Percentiles rank a stretch among this genome's conserved stretches.
Evolutionary conservation across 2,888 invertebrate species (phyloP).

Genomic region (Thelaira solivaga): DNA sequence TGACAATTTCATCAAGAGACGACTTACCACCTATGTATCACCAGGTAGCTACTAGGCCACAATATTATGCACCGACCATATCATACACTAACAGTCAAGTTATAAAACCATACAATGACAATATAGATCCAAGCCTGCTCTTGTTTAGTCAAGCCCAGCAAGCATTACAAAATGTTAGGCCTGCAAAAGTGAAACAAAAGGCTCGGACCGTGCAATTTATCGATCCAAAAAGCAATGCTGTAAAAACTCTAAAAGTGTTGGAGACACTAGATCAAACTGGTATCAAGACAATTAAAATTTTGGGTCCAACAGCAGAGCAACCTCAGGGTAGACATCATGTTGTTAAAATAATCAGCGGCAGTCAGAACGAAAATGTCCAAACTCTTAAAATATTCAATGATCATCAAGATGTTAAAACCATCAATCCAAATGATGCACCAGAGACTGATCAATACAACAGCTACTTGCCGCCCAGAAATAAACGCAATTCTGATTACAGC

Average conservation of each 20-base stretch:
- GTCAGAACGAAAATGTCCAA: conserved; percentile 68
- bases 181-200: too few species aligned
- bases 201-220: conserved; percentile 73
- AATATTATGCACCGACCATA: conserved; percentile 68
- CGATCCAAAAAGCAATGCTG: conserved; percentile 65
- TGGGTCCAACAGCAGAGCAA: conserved; percentile 69
- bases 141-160: conserved; percentile 66
- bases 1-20: conserved; percentile 19
- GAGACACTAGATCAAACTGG: conserved; percentile 70
- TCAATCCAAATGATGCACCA: not conserved
- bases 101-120: conserved; percentile 43
- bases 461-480: conserved; percentile 59
- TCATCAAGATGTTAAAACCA: conserved; percentile 56
- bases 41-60: conserved; percentile 66
- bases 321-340: conserved; percentile 71
- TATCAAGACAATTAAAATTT: conserved; percentile 72
- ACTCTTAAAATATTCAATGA: conserved; percentile 73
- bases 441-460: not conserved
- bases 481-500: conserved; percentile 18
- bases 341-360: conserved; percentile 68
- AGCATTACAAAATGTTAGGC: conserved; percentile 69
- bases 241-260: conserved; percentile 71
- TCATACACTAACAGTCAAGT: conserved; percentile 55
- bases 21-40: conserved; percentile 67
- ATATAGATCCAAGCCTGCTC: conserved; percentile 29